Base-by-base conservation (phyloP, 2,888 invertebrate species). In the Blastobasis adustella region DNA sequence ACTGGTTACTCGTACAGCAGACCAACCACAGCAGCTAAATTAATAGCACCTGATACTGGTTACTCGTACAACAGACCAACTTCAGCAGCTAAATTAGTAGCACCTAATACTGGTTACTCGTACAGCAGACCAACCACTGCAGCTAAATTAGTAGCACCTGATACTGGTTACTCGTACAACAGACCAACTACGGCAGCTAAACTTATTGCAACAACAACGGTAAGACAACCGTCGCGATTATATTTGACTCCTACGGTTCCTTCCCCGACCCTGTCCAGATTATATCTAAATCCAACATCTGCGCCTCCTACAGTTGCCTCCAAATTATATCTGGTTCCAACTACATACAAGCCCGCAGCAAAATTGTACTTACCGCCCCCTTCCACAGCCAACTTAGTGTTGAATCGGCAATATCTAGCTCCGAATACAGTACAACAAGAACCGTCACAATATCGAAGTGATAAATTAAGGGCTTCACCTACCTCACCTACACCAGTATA, bases 361-460 rank as follows among this genome's bases (percentile, higher is more conserved):
- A 69, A 72, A 23, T 60, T 78, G 10, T 85, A 85, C 56, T 57
- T 86, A 43, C 80, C 83, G 39, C 81, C 84, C 10, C 81, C 84
- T 10, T 56, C 59, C 41, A 64, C 60, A 58, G 23, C 60, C 67
- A 49, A 57, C 65, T 43, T 54, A 6, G 50, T 63, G 10, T 54
- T 76, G 38, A 71, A 77, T 10, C 67, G 77, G 43, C 76, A 82
- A 54, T 82, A 83, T 58, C 62, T 83, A 57, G 59, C 71, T 5
- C 78, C 81, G 39, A 56, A 58, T 49, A 43, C 53, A 50, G 51
- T 65, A 40, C 58, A 66, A 46, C 69, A 73, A 63, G 69, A 73
- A 63, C 61, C 66, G 48, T 54, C 61, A 9, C 61, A 63, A 43
- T 68, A 67, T 50, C 70, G 71, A 65, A 80, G 64, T 60, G 63